These are phyloP conservation scores for Haemorhous mexicanus DNA, from an alignment of 2,113 vertebrate genomes.

Conservation along the genomic window DNA sequence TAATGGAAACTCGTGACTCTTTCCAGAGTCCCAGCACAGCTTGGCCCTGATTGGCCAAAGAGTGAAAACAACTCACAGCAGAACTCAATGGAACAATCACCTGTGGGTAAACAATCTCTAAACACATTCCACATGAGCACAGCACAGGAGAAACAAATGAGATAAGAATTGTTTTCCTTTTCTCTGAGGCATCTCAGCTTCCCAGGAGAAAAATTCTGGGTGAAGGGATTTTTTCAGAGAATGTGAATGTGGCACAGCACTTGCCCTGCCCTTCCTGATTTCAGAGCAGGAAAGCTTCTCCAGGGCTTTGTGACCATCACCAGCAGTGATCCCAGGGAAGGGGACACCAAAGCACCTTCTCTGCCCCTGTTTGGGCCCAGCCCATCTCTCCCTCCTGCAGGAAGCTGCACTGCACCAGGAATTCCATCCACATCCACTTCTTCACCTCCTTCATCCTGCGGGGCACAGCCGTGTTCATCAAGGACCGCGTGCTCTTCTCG, in stretches of 20 bases:
- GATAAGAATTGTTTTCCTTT: too few species aligned
- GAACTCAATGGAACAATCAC: too few species aligned
- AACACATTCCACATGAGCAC: too few species aligned
- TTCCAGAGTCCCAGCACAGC: too few species aligned
- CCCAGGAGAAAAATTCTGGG: too few species aligned
- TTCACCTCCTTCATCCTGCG: slow-evolving; percentile 86
- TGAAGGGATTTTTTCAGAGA: too few species aligned
- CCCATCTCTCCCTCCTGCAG: slow-evolving; percentile 26
- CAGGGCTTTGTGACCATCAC: neutral
- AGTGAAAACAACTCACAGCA: too few species aligned
- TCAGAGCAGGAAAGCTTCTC: neutral
- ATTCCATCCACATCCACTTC: slow-evolving; percentile 89
- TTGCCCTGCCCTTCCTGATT: neutral
- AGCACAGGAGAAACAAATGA: too few species aligned
- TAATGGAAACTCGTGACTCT: too few species aligned
- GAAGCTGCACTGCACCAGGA: slow-evolving; percentile 88
- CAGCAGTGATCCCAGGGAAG: neutral
- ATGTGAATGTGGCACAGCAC: neutral
- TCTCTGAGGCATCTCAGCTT: too few species aligned
- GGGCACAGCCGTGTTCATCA: slow-evolving; percentile 80
- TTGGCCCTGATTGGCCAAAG: too few species aligned
- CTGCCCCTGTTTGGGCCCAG: neutral
- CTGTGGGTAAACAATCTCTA: too few species aligned
- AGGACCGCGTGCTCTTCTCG: slow-evolving; percentile 80
- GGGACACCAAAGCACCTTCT: neutral